phyloP scores from a whole-genome alignment of 2,888 invertebrate genomes.

The Tricholauxania praeusta region DNA sequence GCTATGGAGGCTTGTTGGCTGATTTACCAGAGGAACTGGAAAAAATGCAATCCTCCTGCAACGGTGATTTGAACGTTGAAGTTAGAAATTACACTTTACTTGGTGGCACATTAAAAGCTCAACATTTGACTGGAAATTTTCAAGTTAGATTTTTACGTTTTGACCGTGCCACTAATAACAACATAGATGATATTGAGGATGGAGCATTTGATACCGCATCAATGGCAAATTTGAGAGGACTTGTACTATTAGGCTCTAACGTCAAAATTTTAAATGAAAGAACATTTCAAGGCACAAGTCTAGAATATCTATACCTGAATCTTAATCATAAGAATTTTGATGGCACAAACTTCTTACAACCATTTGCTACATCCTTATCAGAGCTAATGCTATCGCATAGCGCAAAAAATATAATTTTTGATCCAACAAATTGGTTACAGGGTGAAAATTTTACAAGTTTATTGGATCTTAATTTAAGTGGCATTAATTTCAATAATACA shows the following conservation, averaged over 20 bases:
- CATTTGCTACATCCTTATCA: conserved; percentile 45
- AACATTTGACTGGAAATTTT: conserved; percentile 43
- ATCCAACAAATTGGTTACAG: conserved; percentile 49
- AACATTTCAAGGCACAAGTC: conserved; percentile 49
- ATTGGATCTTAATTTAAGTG: conserved; percentile 47
- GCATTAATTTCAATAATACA: conserved; percentile 48
- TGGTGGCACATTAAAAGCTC: conserved; percentile 29
- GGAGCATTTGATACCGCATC: conserved; percentile 48
- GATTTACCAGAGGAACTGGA: conserved; percentile 33
- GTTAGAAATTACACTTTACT: conserved; percentile 46
- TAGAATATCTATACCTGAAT: conserved; percentile 48
- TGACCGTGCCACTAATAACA: conserved; percentile 27
- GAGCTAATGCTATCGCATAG: conserved; percentile 33
- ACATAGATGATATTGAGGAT: conserved; percentile 43
- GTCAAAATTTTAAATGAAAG: conserved; percentile 38
- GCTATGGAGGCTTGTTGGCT: conserved; percentile 34
- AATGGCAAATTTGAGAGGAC: conserved; percentile 34
- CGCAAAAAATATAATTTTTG: conserved; percentile 20
- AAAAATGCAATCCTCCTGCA: conserved; percentile 19
- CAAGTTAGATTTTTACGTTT: conserved; percentile 45
- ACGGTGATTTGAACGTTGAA: conserved; percentile 32
- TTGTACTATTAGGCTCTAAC: conserved; percentile 44
- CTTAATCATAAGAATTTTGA: conserved; percentile 42
- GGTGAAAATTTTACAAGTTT: conserved; percentile 41
- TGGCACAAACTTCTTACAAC: conserved; percentile 47